Percentiles rank a stretch among this genome's conserved stretches.
Evolutionary conservation across 2,113 vertebrate genomes (phyloP).

Genomic region (Hemiscyllium ocellatum): DNA sequence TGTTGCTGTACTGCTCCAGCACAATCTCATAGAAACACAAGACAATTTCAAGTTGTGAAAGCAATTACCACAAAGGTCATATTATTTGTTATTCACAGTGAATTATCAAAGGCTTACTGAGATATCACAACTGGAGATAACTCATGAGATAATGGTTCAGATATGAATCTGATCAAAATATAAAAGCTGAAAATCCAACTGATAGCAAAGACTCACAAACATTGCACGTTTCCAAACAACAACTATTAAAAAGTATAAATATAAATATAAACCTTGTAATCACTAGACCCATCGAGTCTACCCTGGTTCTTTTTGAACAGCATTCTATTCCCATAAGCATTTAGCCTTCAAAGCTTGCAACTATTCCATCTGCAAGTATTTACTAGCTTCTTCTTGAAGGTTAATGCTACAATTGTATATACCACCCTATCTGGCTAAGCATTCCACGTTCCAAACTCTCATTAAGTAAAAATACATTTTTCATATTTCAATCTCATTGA

Average conservation of each 20-base stretch:
- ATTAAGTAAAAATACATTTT: not conserved
- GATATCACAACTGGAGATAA: not conserved
- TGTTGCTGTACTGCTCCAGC: not conserved
- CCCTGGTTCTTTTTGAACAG: not conserved
- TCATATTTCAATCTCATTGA: not conserved
- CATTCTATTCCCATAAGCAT: not conserved
- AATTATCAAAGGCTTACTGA: not conserved
- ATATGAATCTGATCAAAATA: not conserved
- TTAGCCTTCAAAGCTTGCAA: not conserved
- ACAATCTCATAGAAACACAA: not conserved
- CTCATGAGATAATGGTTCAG: not conserved
- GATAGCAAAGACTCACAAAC: not conserved
- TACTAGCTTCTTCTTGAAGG: not conserved
- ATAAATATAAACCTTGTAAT: not conserved
- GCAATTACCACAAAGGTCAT: not conserved
- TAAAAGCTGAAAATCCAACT: not conserved
- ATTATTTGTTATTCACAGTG: not conserved
- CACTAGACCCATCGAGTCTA: not conserved
- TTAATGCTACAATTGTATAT: not conserved
- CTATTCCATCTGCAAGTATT: not conserved
- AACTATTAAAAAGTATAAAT: not conserved
- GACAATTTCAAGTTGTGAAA: not conserved
- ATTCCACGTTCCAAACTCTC: not conserved
- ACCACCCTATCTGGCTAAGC: not conserved
- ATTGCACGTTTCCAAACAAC: not conserved